Percentiles rank a stretch among this genome's conserved stretches.
Evolutionary conservation across 1,140 invertebrate genomes (phyloP).

Genomic region (Dendrolimus kikuchii): DNA sequence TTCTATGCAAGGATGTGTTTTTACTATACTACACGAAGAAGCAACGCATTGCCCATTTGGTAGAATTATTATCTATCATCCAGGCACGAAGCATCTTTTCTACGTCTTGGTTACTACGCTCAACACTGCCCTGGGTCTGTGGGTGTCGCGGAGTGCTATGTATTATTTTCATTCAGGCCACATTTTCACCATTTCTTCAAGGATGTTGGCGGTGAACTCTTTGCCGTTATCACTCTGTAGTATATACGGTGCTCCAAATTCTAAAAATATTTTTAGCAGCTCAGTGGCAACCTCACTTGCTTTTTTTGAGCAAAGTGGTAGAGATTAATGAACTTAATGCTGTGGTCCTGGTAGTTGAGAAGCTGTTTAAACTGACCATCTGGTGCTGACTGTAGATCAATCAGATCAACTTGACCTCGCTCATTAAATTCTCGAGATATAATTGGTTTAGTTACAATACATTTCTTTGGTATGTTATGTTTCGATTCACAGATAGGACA

Average conservation of each 20-base stretch:
- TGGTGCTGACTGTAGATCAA: conserved; percentile 56
- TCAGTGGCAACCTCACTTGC: conserved; percentile 29
- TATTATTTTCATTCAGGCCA: too few species aligned
- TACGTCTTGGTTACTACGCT: too few species aligned
- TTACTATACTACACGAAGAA: too few species aligned
- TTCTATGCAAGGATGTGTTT: too few species aligned
- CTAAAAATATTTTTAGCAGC: conserved; percentile 35
- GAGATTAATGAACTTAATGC: conserved; percentile 57
- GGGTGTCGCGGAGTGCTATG: too few species aligned
- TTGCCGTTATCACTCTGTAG: conserved; percentile 45
- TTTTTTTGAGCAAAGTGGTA: conserved; percentile 35
- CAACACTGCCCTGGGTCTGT: too few species aligned
- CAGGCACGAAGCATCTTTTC: too few species aligned
- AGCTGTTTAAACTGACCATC: conserved; percentile 61
- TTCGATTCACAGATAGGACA: conserved; percentile 17
- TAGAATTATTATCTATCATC: too few species aligned
- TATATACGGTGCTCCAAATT: conserved; percentile 42
- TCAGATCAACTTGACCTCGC: conserved; percentile 64
- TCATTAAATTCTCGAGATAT: conserved; percentile 41
- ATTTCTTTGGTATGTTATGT: conserved; percentile 22
- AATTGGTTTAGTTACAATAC: conserved; percentile 41
- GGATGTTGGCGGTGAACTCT: conserved; percentile 47
- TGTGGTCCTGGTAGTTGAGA: conserved; percentile 64
- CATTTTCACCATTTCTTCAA: conserved; percentile 15
- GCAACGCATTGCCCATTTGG: too few species aligned